Evolutionary conservation across 2,113 vertebrate species (phyloP), one percentile per base, ranked within the genome.

Genomic region (Halichoerus grypus): DNA sequence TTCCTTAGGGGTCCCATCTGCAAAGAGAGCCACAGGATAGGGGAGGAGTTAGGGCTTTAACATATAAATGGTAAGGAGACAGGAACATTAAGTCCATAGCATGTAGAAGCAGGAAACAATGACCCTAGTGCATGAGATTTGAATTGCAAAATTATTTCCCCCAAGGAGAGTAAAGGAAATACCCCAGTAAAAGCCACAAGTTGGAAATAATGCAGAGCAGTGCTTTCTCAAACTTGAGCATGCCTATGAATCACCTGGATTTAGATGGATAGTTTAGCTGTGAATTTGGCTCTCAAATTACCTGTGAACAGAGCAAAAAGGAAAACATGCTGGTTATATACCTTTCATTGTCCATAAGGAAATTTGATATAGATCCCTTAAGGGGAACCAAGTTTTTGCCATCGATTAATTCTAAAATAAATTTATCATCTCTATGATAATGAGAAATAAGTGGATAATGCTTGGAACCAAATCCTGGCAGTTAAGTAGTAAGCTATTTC

Each of bases 381-480:
- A 65, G 36, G 33, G 51, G 7, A 95, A 72, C 49, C 88, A 49
- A 14, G 59, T 19, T 77, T 97, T 96, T 91, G 5, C 49, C 46
- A 51, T 69, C 16, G 61, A 82, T 79, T 88, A 84, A 85, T 83
- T 96, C 79, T 89, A 61, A 90, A 97, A 59, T 91, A 72, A 86
- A 82, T 79, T 14, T 39, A 42, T 88, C 71, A 55, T 92, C 55
- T 90, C 51, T 39, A 3, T 42, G 55, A 76, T 53, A 81, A 72
- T 67, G 74, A 94, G 81, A 81, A 89, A 69, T 49, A 39, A 71
- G 42, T 74, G 42, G 42, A 69, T 26, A 22, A 49, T 80, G 12
- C 31, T 59, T 51, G 87, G 88, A 76, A 53, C 67, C 53, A 72
- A 87, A 94, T 28, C 31, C 19, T 61, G n/a, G 36, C 14, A 9